Base-by-base conservation (phyloP, 35 echinoderm and acorn worm species). In the Acanthaster planci region DNA sequence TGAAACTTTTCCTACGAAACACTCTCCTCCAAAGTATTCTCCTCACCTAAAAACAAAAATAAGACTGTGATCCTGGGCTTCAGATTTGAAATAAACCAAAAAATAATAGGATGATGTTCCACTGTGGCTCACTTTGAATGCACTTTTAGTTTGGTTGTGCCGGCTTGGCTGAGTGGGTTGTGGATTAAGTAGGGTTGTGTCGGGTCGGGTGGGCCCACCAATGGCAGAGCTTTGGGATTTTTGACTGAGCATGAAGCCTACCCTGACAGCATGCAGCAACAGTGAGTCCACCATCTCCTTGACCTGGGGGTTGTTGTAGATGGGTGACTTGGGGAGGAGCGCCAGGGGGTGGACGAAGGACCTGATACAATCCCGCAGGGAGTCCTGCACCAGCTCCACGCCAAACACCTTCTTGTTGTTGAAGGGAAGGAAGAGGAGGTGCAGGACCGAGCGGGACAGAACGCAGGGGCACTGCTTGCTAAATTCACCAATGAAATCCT, bases 321-420 rank as follows among this genome's bases (percentile, higher is more conserved):
- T 38, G 2, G 90, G 87, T 16, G 87, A 86, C 51, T 82, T 77
- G 8, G 58, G 54, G 37, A 88, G 68, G 16, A 93, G 84, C 0
- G 88, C 86, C 8, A 90, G 94, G 19, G 90, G 90, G 56, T 89
- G 86, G 10, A 97, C 87, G 58, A 93, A 93, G 9, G 68, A 59
- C 17, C 87, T 78, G 37, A 97, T 35, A 10, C 82, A 79, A 23
- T 97, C 94, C 40, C 91, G 78, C 39, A 97, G 79, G 8, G 67
- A 77, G 19, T 97, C 95, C 54, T 93, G 95, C 50, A 97, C 64
- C 34, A 97, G 29, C 37, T 97, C 95, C 0, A 86, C 47, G 12
- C 91, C 95, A 88, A 90, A 97, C 0, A 97, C 78, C 67, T 93
- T 93, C 82, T 90, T 93, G 82, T 89, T 92, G 79, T 93, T 93